Percentiles rank a stretch among this genome's conserved stretches.
phyloP scores from a whole-genome alignment of 2,888 invertebrate genomes.

The Bedellia somnulentella region DNA sequence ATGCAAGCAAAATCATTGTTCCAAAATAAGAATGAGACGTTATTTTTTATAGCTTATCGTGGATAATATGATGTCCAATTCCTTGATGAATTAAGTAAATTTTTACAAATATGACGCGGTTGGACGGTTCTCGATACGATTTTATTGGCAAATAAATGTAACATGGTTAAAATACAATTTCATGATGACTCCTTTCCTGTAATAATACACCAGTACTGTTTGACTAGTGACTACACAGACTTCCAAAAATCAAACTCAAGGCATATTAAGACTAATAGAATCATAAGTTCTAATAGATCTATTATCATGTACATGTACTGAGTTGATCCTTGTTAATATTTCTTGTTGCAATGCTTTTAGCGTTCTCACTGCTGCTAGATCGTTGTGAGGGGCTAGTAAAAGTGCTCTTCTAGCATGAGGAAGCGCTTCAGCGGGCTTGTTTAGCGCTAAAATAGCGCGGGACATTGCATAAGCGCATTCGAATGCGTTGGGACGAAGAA shows the following conservation, averaged over 20 bases:
- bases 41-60: too few relatives aligned
- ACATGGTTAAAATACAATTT: too few relatives aligned
- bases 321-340: conserved; percentile 55
- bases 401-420: conserved; percentile 83
- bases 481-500: conserved; percentile 82
- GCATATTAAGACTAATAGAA: conserved; percentile 53
- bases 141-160: too few relatives aligned
- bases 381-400: conserved; percentile 70
- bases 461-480: conserved; percentile 92
- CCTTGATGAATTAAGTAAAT: too few relatives aligned
- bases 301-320: conserved; percentile 35
- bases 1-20: too few relatives aligned
- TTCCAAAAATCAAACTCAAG: conserved; percentile 12
- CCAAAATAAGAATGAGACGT: too few relatives aligned
- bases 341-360: conserved; percentile 76
- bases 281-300: conserved; percentile 46
- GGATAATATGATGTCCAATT: too few relatives aligned
- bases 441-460: conserved; percentile 80
- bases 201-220: too few relatives aligned
- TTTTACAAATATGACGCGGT: too few relatives aligned
- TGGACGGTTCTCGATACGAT: too few relatives aligned
- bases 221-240: too few relatives aligned
- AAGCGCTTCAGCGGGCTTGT: conserved; percentile 74
- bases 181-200: too few relatives aligned
- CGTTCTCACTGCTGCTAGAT: conserved; percentile 72